Conservation (phyloP, 2,888 invertebrate genomes). For the Rhaphigaster nebulosa region DNA sequence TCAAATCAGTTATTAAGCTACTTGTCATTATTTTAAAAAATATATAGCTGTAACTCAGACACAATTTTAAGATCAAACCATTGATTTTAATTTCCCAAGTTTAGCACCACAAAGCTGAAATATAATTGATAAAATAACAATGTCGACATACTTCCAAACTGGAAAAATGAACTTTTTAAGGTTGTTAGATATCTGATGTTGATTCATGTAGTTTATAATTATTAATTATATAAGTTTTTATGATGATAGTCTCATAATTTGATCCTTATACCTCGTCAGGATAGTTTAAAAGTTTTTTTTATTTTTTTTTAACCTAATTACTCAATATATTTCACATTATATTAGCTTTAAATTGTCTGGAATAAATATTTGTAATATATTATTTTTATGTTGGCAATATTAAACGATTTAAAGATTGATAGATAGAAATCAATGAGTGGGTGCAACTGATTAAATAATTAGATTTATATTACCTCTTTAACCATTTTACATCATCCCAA, state of each 20-base stretch:
- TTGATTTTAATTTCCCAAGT: no score
- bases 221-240: background rate
- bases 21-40: no score
- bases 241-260: background rate
- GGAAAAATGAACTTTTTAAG: no score
- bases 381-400: background rate
- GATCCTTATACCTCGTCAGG: background rate
- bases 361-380: background rate
- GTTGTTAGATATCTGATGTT: no score
- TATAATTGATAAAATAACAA: no score
- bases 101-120: no score
- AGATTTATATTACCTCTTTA: constrained; percentile 74
- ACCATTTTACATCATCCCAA: constrained; percentile 91
- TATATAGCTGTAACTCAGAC: no score
- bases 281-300: background rate
- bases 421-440: background rate
- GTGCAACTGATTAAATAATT: background rate
- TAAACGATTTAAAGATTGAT: background rate
- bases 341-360: background rate
- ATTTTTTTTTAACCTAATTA: background rate
- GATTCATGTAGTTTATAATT: background rate
- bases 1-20: no score
- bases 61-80: no score
- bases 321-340: background rate
- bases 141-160: no score